Percentiles rank a stretch among this genome's conserved stretches.
These are phyloP conservation scores for Melanostoma mellinum DNA, from an alignment of 2,888 invertebrate species.

Conservation along the genomic window DNA sequence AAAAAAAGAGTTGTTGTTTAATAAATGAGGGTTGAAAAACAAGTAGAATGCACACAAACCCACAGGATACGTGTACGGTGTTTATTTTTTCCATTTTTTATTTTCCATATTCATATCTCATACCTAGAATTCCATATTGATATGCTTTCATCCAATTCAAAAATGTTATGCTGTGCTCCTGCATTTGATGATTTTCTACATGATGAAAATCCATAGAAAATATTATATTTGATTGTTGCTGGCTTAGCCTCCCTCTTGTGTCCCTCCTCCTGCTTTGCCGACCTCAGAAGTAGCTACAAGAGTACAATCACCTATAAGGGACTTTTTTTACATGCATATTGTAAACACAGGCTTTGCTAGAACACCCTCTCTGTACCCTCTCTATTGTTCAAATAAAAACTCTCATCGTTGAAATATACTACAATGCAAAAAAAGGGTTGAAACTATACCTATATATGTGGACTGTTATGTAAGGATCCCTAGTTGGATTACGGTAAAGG, in stretches of 20 bases:
- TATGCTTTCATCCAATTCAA: constrained; percentile 61
- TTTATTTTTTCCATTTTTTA: background rate
- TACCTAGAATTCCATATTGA: constrained; percentile 51
- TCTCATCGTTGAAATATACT: constrained; percentile 18
- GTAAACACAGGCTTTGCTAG: constrained; percentile 38
- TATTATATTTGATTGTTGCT: constrained; percentile 66
- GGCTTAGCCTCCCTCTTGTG: constrained; percentile 6
- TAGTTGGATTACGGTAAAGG: constrained; percentile 29
- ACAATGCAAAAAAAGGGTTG: constrained; percentile 38
- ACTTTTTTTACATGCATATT: background rate
- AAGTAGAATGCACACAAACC: constrained; percentile 25
- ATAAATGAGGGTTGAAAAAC: constrained; percentile 67
- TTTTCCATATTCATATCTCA: constrained; percentile 31
- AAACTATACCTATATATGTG: constrained; percentile 33
- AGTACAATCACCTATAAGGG: constrained; percentile 69
- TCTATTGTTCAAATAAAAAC: constrained; percentile 30
- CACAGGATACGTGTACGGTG: constrained; percentile 15
- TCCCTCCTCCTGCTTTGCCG: constrained; percentile 1
- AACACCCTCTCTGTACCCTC: constrained; percentile 31
- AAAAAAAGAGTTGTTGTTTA: constrained; percentile 51
- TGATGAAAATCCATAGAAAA: constrained; percentile 64
- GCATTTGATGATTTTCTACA: constrained; percentile 52
- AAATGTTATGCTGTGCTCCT: constrained; percentile 37
- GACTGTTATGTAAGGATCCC: constrained; percentile 44
- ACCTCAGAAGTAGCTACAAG: constrained; percentile 49